Evolutionary conservation across 2,888 invertebrate genomes (phyloP), one percentile per base, ranked within the genome.

Genomic region (Amphipoea oculea): DNA sequence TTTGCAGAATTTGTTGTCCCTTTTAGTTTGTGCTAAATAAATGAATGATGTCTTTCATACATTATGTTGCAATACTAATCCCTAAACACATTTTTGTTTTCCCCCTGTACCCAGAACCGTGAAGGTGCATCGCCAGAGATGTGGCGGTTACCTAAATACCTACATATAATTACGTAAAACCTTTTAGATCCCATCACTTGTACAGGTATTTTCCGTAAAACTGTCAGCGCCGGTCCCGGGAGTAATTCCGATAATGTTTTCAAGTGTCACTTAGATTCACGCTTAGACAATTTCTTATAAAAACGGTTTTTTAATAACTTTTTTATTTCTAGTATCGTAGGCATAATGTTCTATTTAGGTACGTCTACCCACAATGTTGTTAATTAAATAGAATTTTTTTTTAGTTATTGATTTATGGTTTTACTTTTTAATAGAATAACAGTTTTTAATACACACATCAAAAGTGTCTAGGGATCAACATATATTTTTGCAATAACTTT

Each of bases 161-260:
- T 73, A 65, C 60, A 12, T 71, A 74, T 78, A 78, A 84, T 86
- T 83, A 83, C 54, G 74, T 79, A 77, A 80, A 83, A 75, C 73
- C 84, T 84, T 87, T 87, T 81, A 79, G 67, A 73, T 66, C 63
- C 73, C 73, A 79, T 78, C 86, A 79, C 72, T 75, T 78, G 77
- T 79, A 63, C 63, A 77, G 68, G 78, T 81, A 74, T 89, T 81
- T 80, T 82, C 72, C 83, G 83, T 81, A 77, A 84, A 83, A 83
- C 85, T 82, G 85, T 89, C 89, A 87, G 51, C 72, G 75, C n/a
- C 54, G 48, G 73, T 82, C 88, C 81, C 88, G 2, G 14, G 89
- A 69, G 88, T 83, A 83, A 83, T 85, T 79, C 78, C 74, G 82
- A 83, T 89, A 88, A 85, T 86, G 89, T 88, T 79, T 75, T 89